Conservation (phyloP, 2,113 vertebrate species). For the Coptodon bakossiorum region DNA sequence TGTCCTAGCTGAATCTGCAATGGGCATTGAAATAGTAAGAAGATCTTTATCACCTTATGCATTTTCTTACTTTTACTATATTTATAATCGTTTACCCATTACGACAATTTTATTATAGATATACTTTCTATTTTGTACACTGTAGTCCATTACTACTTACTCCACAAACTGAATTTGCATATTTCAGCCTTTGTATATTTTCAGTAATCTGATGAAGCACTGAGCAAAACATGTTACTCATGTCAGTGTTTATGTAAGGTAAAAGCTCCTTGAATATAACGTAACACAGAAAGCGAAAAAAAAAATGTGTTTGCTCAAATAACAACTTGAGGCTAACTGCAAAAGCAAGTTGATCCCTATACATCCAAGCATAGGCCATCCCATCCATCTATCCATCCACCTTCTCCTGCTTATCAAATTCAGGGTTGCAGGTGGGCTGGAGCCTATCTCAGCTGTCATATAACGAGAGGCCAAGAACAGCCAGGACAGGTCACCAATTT, state of each 20-base stretch:
- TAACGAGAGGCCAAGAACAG: background rate
- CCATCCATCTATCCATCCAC: background rate
- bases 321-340: background rate
- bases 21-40: background rate
- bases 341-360: background rate
- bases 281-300: background rate
- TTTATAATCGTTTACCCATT: background rate
- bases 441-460: background rate
- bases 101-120: background rate
- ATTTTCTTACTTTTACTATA: background rate
- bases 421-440: background rate
- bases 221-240: background rate
- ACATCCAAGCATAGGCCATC: background rate
- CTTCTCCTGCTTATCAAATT: background rate
- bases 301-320: background rate
- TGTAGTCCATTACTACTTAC: background rate
- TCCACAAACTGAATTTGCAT: background rate
- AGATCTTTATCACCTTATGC: background rate
- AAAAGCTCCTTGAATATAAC: background rate
- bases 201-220: background rate
- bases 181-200: background rate
- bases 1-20: background rate
- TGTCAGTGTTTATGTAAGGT: background rate
- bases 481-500: background rate
- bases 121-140: background rate